phyloP scores from a whole-genome alignment of 2,797 vertebrate genomes.

The Scolopax bukidnonensis region DNA sequence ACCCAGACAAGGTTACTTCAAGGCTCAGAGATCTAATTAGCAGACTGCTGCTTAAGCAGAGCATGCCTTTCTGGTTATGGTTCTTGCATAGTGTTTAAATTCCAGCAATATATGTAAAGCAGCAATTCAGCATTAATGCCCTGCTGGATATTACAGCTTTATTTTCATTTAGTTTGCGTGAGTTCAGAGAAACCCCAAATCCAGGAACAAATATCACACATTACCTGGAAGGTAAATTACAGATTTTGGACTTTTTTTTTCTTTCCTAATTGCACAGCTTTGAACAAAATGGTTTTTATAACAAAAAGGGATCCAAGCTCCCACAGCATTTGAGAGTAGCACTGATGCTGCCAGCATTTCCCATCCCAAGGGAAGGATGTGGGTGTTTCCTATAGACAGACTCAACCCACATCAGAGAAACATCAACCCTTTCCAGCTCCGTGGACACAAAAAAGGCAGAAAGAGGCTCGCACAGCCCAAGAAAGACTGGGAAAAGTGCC shows the following conservation, averaged over 20 bases:
- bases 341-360: neutral
- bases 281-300: neutral
- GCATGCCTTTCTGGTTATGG: neutral
- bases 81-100: neutral
- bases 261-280: neutral
- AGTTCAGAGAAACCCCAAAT: neutral
- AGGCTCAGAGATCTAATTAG: conserved; percentile 54
- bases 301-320: neutral
- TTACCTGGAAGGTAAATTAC: neutral
- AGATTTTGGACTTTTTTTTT: neutral
- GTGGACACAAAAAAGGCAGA: neutral
- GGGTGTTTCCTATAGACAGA: neutral
- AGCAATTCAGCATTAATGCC: neutral
- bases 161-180: neutral
- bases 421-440: neutral
- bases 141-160: conserved; percentile 28
- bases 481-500: neutral
- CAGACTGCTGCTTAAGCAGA: conserved; percentile 19
- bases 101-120: neutral
- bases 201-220: neutral
- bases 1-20: conserved; percentile 41
- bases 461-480: neutral
- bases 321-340: neutral
- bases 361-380: neutral
- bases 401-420: neutral